Percentiles rank a stretch among this genome's conserved stretches.
Evolutionary conservation across 2,113 vertebrate genomes (phyloP).

Genomic region (Ageneiosus marmoratus): DNA sequence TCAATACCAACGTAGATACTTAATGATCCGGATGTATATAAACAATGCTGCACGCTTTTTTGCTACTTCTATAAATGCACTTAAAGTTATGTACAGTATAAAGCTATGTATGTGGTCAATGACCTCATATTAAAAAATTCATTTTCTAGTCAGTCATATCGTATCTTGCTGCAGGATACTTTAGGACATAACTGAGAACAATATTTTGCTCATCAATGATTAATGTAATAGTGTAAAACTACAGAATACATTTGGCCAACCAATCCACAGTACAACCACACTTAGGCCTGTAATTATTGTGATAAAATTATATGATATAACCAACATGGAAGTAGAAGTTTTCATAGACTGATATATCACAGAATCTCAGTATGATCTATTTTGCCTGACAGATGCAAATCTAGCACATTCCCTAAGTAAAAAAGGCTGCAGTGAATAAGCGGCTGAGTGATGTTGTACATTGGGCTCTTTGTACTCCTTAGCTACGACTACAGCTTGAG

Average conservation of each 20-base stretch:
- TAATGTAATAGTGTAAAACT: neutral
- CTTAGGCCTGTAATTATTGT: neutral
- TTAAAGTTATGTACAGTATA: neutral
- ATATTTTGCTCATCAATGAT: neutral
- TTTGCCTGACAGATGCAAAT: neutral
- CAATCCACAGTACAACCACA: neutral
- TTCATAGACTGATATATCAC: neutral
- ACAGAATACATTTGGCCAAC: neutral
- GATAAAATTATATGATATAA: neutral
- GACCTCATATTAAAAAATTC: neutral
- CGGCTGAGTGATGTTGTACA: neutral
- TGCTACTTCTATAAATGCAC: neutral
- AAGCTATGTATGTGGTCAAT: neutral
- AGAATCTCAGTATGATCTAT: neutral
- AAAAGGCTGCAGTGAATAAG: neutral
- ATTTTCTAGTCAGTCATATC: neutral
- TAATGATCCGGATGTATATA: neutral
- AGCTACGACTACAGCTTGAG: neutral
- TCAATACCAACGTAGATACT: neutral
- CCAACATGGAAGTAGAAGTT: neutral
- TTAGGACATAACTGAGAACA: neutral
- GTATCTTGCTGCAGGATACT: neutral
- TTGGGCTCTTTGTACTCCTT: constrained; percentile 11
- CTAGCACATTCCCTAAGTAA: neutral
- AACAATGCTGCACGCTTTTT: neutral